phyloP scores from a whole-genome alignment of 37 sponge, comb jelly and placozoan species.

The Cladorhizidae sp. region DNA sequence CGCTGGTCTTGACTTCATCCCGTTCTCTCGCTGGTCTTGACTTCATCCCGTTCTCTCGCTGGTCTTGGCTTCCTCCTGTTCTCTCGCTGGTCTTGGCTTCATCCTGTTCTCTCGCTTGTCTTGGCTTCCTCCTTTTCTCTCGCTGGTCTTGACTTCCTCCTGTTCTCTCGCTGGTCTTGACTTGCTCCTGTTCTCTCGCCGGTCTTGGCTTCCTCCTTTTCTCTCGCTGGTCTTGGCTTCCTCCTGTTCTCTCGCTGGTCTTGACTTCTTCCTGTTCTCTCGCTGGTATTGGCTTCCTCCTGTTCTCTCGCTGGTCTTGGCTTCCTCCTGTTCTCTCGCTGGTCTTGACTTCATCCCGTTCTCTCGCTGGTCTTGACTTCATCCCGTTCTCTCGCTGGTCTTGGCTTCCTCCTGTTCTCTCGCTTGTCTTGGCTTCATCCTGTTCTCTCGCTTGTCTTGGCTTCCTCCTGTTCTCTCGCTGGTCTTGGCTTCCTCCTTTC shows the following conservation, averaged over 20 bases:
- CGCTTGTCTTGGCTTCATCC: no score
- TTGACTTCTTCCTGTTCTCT: constrained; percentile 3
- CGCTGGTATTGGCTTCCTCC: no score
- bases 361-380: no score
- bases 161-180: background rate
- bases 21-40: constrained; percentile 6
- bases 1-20: constrained; percentile 1
- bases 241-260: background rate
- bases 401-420: no score
- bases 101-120: constrained; percentile 8
- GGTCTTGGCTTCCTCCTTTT: background rate
- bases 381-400: no score
- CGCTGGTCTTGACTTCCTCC: background rate
- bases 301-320: no score
- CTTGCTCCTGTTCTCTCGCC: background rate
- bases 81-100: constrained; percentile 7
- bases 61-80: background rate
- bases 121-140: constrained; percentile 12
- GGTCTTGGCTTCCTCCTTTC: no score
- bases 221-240: background rate
- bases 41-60: constrained; percentile 16
- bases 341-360: no score
- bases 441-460: no score
- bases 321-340: no score
- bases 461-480: no score